Base-by-base conservation (phyloP, 2,888 invertebrate species). In the Eutolmus rufibarbis region DNA sequence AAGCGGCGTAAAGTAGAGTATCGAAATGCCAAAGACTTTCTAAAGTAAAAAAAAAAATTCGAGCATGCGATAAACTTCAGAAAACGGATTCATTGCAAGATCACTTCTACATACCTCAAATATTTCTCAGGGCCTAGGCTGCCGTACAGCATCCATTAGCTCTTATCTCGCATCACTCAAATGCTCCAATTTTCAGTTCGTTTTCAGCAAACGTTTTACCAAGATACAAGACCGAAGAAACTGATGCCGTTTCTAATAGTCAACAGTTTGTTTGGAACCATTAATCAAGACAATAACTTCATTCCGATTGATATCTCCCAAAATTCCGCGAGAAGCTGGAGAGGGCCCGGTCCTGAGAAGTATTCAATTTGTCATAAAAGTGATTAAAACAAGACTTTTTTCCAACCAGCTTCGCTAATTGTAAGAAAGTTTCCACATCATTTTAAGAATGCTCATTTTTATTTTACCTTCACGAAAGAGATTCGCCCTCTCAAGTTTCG, bases 261-360 rank as follows among this genome's bases (percentile, higher is more conserved):
- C 81, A 56, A 43, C 28, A 56, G 81, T 56, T 31, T 28, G 56
- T 1, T 46, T 56, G 28, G 51, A 81, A 56, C 56, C 31, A 81
- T 81, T 81, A 81, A 81, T 81, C 81, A 81, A 37, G 56, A 43
- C 28, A 43, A 81, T 56, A 81, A 51, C 51, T 56, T 28, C 56
- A 56, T 81, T 81, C 46, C 19, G 34, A 81, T 31, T 56, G 34
- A n/a, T 81, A 81, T 81, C 81, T 81, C 19, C 46, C n/a, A 56
- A 81, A 79, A 81, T 28, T 23, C 51, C 81, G 23, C 16, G 16
- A 31, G 8, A 16, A 56, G 12, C 28, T 46, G 9, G 40, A 43
- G 37, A 78, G 28, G 5, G 8, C 9, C 23, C 40, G 9, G 5
- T 7, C 12, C 31, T n/a, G 31, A 8, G 8, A n/a, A 1, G 51